Evolutionary conservation across 1,140 invertebrate genomes (phyloP).

Genomic region (Micrasema minimum): DNA sequence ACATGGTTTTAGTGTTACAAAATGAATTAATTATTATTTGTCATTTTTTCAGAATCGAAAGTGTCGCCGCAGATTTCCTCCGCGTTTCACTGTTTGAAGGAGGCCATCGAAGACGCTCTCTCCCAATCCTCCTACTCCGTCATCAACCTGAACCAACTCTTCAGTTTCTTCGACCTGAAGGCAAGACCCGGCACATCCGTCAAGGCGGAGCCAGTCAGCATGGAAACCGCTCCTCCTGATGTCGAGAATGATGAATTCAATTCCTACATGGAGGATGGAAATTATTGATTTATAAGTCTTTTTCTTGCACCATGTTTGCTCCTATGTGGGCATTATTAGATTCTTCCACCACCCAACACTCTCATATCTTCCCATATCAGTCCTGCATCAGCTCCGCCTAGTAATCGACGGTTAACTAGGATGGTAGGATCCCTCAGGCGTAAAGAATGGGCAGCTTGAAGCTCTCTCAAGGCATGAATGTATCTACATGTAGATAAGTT

Average conservation of each 20-base stretch:
- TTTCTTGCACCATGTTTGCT: no score
- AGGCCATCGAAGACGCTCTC: slow-evolving; percentile 70
- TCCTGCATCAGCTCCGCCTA: no score
- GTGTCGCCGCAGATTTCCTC: slow-evolving; percentile 62
- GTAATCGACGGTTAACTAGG: no score
- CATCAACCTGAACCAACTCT: slow-evolving; percentile 71
- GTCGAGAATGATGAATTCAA: slow-evolving; percentile 55
- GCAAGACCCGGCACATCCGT: slow-evolving; percentile 55
- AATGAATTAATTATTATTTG: background rate
- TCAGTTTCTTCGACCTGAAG: slow-evolving; percentile 64
- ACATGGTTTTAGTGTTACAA: no score
- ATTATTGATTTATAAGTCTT: no score
- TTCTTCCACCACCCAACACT: no score
- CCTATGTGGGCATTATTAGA: no score
- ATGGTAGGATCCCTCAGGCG: no score
- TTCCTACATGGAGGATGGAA: slow-evolving; percentile 21
- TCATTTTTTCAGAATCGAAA: slow-evolving; percentile 60
- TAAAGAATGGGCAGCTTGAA: no score
- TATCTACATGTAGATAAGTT: no score
- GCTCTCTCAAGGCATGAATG: no score
- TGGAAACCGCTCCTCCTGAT: slow-evolving; percentile 63
- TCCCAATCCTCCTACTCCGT: slow-evolving; percentile 75
- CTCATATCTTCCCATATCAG: no score
- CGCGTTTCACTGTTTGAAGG: slow-evolving; percentile 70
- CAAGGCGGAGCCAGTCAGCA: slow-evolving; percentile 58